A percentile compares a stretch with the other conserved stretches of the same genome.
Evolutionary conservation across 2,113 vertebrate species (phyloP).

Genomic region (Pygoscelis adeliae): DNA sequence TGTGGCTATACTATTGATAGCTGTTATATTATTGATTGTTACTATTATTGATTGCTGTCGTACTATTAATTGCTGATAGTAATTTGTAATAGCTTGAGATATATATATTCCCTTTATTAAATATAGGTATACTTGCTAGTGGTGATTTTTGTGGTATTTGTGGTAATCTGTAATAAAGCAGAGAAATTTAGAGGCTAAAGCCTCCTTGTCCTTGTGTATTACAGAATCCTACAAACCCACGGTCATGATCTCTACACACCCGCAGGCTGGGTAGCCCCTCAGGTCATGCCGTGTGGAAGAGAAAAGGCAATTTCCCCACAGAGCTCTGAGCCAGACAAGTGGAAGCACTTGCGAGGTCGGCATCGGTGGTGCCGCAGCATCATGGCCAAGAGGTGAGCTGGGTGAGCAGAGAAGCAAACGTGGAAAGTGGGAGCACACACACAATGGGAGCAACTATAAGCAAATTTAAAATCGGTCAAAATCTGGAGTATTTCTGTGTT

Average conservation of each 20-base stretch:
- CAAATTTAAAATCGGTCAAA: neutral
- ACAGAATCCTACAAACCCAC: neutral
- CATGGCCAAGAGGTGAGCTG: neutral
- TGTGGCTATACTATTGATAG: neutral
- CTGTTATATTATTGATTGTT: neutral
- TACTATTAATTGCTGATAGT: neutral
- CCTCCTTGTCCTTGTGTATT: neutral
- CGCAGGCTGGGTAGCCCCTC: accelerated
- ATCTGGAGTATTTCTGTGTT: neutral
- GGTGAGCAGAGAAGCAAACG: neutral
- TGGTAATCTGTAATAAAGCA: neutral
- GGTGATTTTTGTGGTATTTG: neutral
- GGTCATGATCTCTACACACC: neutral
- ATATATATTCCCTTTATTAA: neutral
- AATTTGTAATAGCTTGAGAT: neutral
- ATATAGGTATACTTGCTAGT: neutral
- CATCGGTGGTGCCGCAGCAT: accelerated
- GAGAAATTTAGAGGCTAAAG: neutral
- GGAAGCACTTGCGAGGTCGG: accelerated
- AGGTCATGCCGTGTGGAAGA: neutral
- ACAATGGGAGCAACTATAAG: neutral
- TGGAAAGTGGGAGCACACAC: neutral
- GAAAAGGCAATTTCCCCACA: neutral
- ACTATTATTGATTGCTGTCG: neutral
- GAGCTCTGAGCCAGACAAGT: neutral